Evolutionary conservation across 2,888 invertebrate genomes (phyloP), one percentile per base, ranked within the genome.

Genomic region (Abrostola triplasia): DNA sequence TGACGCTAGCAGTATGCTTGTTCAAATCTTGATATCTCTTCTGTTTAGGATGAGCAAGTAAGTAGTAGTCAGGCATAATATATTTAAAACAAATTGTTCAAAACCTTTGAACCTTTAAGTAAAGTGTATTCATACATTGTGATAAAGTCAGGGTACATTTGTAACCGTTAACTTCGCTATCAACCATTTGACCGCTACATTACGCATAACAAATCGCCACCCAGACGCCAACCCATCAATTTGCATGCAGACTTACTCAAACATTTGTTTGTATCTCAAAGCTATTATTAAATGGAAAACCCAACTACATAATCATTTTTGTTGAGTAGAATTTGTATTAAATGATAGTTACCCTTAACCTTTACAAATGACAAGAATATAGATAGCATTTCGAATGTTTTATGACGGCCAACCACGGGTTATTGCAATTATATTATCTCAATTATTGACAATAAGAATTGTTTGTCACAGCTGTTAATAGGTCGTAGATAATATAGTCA

Each of bases 211-310:
- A 72, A 72, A 72, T 65, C 75, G 65, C 65, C 57, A 55, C 35
- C 12, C 59, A 55, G 60, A 65, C 72, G 71, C 71, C 76, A 70
- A 37, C 6, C 57, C 57, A 69, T 69, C 57, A 70, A 75, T 75
- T 60, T 57, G 51, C 65, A 72, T 58, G 41, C 35, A 55, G 42
- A 38, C 37, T 58, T 42, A 12, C n/a, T 55, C 37, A 44, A 55
- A 70, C 12, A 53, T 75, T 65, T 48, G 40, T 59, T 54, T 49
- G 5, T 0, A 51, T 64, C 24, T 11, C 41, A 42, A 44, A 36
- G 49, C n/a, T 11, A 56, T 49, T 42, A 48, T 42, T 36, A 11
- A 55, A 55, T 63, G 10, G 6, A 68, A 63, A 49, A 37, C 13
- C 8, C 7, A 56, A 5, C 12, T 42, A 24, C 11, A 41, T 54